Base-by-base conservation (phyloP, 64 coral and sea anemone species). In the Orbicella faveolata region DNA sequence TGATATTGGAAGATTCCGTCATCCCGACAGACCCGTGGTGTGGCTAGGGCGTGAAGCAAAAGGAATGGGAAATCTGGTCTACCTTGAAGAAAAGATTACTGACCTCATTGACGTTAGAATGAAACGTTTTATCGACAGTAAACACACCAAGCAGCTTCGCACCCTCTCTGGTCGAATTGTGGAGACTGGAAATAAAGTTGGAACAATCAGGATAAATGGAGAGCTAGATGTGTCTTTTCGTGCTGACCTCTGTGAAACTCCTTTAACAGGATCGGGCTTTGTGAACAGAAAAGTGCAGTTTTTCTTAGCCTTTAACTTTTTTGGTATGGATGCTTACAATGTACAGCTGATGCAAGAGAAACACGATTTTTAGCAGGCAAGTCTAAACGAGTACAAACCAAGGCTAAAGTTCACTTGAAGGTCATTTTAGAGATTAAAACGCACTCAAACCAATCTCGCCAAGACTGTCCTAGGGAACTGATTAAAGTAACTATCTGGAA, bases 1-100 rank as follows among this genome's bases (percentile, higher is more conserved):
- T 20, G 94, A 95, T 73, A 73, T 91, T 20, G 94, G 94, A 57
- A 52, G 94, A 70, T 81, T 63, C 75, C 89, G 94, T 33, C 94
- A 91, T 62, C 94, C 94, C 13, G 94, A 95, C 74, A 87, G 78
- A 55, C 94, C 94, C 36, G 86, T 95, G 5, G 76, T 95, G n/a
- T 95, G 83, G 83, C 68, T 95, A 20, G 89, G 89, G 35, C 79
- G 7, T 75, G 52, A 44, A 30, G 80, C 54, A 18, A 80, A 68
- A 37, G 93, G 87, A 8, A 90, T 94, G 93, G 70, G 64, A 9
- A 80, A 90, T 44, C 59, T 94, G 17, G 93, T 90, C 52, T 61
- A 37, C 34, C 21, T 90, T 18, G 88, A 87, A 2, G 89, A 83
- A 18, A 90, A 73, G 39, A 81, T 23, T 16, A 61, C 61, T 35